Percentiles rank a stretch among this genome's conserved stretches.
Conservation (phyloP, 2,113 vertebrate species). For the Rhipidura dahli region DNA sequence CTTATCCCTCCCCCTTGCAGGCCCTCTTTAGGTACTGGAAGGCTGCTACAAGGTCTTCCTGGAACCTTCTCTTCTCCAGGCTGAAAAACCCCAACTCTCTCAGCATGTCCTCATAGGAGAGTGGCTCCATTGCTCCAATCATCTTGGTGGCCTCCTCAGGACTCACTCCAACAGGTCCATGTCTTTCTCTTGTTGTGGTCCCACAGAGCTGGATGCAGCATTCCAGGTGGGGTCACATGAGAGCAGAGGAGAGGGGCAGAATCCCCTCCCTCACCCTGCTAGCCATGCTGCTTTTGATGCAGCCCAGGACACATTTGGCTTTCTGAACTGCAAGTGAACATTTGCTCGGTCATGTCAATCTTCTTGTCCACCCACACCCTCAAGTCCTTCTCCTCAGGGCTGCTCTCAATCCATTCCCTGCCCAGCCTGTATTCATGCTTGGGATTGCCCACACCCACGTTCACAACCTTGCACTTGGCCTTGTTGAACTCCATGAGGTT, state of each 20-base stretch:
- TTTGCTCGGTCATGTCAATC: background rate
- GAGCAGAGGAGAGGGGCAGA: background rate
- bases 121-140: rapidly evolving
- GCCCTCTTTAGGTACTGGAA: background rate
- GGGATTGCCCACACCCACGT: background rate
- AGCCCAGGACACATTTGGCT: background rate
- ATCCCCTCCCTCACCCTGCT: background rate
- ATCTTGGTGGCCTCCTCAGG: background rate
- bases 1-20: background rate
- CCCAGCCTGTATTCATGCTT: background rate
- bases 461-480: background rate
- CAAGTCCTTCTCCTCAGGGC: background rate
- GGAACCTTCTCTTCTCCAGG: background rate
- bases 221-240: too few species aligned
- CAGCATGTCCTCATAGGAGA: background rate
- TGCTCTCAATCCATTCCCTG: background rate
- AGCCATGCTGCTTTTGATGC: too few species aligned
- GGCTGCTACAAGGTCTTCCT: background rate
- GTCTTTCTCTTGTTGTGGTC: background rate
- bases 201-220: background rate
- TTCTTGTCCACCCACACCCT: background rate
- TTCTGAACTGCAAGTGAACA: background rate
- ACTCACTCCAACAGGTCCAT: background rate
- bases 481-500: background rate
- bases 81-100: background rate